Conservation (phyloP, 2,888 invertebrate species). For the Fragum whitleyi region DNA sequence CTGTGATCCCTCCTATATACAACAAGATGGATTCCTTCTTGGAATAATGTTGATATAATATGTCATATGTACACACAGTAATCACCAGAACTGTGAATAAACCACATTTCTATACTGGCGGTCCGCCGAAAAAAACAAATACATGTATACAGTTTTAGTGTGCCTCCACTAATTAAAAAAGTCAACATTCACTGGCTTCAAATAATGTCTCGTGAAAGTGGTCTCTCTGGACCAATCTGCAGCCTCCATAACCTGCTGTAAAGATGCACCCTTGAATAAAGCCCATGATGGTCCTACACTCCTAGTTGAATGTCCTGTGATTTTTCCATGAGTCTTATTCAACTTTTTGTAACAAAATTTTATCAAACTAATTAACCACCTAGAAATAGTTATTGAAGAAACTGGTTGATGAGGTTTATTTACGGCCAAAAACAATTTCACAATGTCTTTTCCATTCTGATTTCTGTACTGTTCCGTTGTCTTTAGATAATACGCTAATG, state of each 20-base stretch:
- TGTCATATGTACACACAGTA: neutral
- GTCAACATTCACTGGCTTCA: constrained; percentile 7
- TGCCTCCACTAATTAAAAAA: constrained; percentile 4
- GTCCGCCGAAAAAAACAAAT: neutral
- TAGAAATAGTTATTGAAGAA: too few relatives aligned
- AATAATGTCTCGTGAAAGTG: constrained; percentile 19
- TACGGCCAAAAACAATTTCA: constrained; percentile 19
- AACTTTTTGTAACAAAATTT: too few relatives aligned
- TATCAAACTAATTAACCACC: too few relatives aligned
- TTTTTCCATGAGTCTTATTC: too few relatives aligned
- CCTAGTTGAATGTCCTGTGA: too few relatives aligned
- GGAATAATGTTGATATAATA: too few relatives aligned
- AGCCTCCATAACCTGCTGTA: too few relatives aligned
- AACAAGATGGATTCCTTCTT: constrained; percentile 5
- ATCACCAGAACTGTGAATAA: neutral
- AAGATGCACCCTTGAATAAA: too few relatives aligned
- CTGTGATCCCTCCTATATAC: constrained; percentile 11
- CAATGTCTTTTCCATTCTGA: neutral
- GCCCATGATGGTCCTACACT: too few relatives aligned
- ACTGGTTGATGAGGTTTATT: constrained; percentile 21
- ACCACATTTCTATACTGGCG: neutral
- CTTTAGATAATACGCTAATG: constrained; percentile 12
- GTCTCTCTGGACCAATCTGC: neutral
- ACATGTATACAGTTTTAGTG: neutral
- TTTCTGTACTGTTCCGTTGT: constrained; percentile 1